phyloP scores from a whole-genome alignment of 2,888 invertebrate genomes.

The Pharmacophagus antenor region DNA sequence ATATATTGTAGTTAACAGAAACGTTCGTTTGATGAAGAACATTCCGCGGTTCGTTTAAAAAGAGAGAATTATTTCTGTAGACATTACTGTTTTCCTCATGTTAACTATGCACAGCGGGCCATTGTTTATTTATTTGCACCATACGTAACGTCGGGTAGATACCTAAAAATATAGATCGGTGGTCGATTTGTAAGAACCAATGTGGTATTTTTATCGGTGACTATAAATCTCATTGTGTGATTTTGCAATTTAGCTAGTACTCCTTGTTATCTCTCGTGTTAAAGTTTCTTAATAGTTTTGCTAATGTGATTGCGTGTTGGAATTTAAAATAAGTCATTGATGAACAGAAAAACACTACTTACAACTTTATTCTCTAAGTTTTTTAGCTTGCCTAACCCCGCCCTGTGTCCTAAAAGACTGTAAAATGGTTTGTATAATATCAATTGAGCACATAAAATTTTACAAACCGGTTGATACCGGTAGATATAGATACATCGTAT shows the following conservation, averaged over 20 bases:
- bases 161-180: conserved; percentile 43
- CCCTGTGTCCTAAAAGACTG: too few species aligned
- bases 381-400: too few species aligned
- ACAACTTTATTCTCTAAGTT: too few species aligned
- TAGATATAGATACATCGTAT: too few species aligned
- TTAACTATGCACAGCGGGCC: conserved; percentile 31
- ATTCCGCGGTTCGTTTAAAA: conserved; percentile 32
- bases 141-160: conserved; percentile 38
- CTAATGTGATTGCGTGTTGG: too few species aligned
- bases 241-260: conserved; percentile 47
- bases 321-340: too few species aligned
- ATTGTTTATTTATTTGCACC: conserved; percentile 46
- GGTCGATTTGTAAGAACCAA: conserved; percentile 56
- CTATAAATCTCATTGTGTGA: conserved; percentile 74
- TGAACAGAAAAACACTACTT: too few species aligned
- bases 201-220: conserved; percentile 70
- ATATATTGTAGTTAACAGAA: conserved; percentile 1
- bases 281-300: conserved; percentile 1
- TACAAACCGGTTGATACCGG: too few species aligned
- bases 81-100: conserved; percentile 36
- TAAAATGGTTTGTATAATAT: too few species aligned
- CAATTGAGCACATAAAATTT: too few species aligned
- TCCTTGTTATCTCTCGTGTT: conserved; percentile 22
- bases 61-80: conserved; percentile 38
- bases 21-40: neutral